Base-by-base conservation (phyloP, 1,140 invertebrate genomes). In the Rhizoglyphus robini region DNA sequence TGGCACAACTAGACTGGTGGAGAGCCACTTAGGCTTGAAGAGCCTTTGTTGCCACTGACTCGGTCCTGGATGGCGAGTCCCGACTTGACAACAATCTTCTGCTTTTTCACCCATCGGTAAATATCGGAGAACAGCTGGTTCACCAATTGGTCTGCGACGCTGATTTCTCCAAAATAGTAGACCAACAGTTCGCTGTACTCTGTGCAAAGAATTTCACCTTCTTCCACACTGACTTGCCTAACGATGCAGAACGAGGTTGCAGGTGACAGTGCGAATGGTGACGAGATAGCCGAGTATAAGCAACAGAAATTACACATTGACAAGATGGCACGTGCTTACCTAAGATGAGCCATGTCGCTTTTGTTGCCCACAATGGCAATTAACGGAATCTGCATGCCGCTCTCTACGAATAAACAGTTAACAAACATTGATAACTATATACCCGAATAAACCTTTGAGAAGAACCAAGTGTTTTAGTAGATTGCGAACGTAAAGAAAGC, bases 331-430 rank as follows among this genome's bases (percentile, higher is more conserved):
- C 18, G 18, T 41, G 36, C 25, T 25, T 41, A 65, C 63, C 63
- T 78, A 57, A 93, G 78, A 76, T 93, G 89, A 32, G 92, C 86
- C 83, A 95, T 88, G 72, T 95, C 91, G 5, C 83, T 86, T 78
- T 95, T 94, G 73, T 94, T 94, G 20, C 85, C 91, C 20, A 90
- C 85, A 2, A 92, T 77, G 4, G 85, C 82, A 4, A 90, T 80
- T 1, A 88, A 87, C 2, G 69, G 69, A 47, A 68, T 62, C 18
- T 30, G 27, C 68, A 82, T 84, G 68, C 84, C 70, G 72, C 66
- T 69, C 71, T 11, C 51, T 54, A n/a, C n/a, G 51, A 54, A 61
- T 38, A 20, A 61, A 62, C 38, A 36, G 20, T 31, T 66, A 71
- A 30, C 71, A 70, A 5, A 72, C 67, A 64, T 74, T 73, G 63